Base-by-base conservation (phyloP, 2,113 vertebrate species). In the Eolophus roseicapilla region DNA sequence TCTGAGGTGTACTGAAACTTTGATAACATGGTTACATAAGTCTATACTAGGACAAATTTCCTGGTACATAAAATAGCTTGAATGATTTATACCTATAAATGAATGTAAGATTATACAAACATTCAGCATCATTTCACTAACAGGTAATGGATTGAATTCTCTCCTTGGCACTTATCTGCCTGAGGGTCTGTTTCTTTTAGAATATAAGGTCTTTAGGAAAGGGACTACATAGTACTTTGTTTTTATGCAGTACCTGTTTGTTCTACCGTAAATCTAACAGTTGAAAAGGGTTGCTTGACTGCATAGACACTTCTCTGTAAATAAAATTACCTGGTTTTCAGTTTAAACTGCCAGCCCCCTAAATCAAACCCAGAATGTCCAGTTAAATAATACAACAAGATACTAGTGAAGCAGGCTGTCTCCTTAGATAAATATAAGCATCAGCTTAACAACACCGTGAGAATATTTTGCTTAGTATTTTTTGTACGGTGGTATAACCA, bases 21-120 rank as follows among this genome's bases (percentile, higher is more conserved):
- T 31, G 1, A 50, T 39, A 79, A 35, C 57, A 39, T 7, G 13
- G 27, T 47, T 91, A 13, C 8, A 2, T n/a, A 82, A 75, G 29
- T 46, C 59, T 59, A 0, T 63, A 59, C 28, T 43, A 47, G 33
- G 35, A 20, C 20, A 60, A 57, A 76, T 90, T 94, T 93, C 39
- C 33, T 55, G 29, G 27, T 82, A n/a, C 17, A 21, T 33, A 76
- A 43, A 78, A 57, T 23, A 92, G 33, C 23, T 17, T 79, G 57
- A 79, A 37, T 69, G 28, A 59, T 86, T 69, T 63, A 46, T 39
- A 93, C 91, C 28, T 74, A 55, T 52, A 88, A 89, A 69, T 60
- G 20, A 78, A 88, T 71, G 69, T 43, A 78, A 91, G 69, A 91
- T 93, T 70, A 91, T 44, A 79, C 49, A 91, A 82, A 87, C 75